Conservation (phyloP, 2,888 invertebrate genomes). For the Blastobasis lacticolella region DNA sequence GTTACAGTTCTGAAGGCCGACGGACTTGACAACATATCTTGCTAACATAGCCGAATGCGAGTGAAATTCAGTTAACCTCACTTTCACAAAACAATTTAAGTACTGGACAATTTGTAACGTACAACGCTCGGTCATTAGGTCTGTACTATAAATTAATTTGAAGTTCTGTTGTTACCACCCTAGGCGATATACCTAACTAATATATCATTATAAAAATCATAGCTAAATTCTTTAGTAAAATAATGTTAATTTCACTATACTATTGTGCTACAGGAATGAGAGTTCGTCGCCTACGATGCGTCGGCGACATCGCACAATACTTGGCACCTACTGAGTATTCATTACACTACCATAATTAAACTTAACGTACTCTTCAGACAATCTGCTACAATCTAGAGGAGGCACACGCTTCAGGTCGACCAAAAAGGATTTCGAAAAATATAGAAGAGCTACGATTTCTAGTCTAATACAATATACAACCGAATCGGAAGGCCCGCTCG, state of each 20-base stretch:
- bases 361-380: conserved; percentile 24
- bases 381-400: conserved; percentile 48
- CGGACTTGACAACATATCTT: too few species aligned
- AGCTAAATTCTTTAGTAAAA: conserved; percentile 19
- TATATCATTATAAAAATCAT: conserved; percentile 15
- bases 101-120: background rate
- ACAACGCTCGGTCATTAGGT: background rate
- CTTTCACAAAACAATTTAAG: background rate
- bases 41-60: too few species aligned
- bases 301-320: conserved; percentile 37
- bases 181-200: background rate
- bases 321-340: conserved; percentile 67
- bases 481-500: background rate
- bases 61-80: too few species aligned
- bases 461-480: conserved; percentile 5
- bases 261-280: conserved; percentile 64
- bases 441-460: conserved; percentile 31
- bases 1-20: conserved; percentile 44
- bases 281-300: conserved; percentile 33
- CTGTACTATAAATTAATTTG: background rate
- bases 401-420: conserved; percentile 60
- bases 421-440: conserved; percentile 53
- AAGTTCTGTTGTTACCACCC: background rate
- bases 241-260: conserved; percentile 3
- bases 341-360: conserved; percentile 28